Evolutionary conservation across 2,797 vertebrate species (phyloP).

Genomic region (Sebastes steindachneri): DNA sequence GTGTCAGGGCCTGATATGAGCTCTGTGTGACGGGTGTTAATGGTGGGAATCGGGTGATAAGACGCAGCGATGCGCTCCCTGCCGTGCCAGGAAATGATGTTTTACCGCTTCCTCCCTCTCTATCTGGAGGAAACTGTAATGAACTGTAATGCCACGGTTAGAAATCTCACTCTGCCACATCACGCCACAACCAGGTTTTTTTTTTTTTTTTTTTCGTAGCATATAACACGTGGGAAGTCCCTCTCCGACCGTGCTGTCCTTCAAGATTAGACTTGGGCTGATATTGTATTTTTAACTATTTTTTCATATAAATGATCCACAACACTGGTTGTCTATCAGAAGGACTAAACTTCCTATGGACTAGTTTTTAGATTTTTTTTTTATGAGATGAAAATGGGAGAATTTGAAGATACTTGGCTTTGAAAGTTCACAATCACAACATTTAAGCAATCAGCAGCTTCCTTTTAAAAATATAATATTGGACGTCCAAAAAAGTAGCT

Average conservation of each 20-base stretch:
- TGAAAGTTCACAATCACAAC: conserved; percentile 45
- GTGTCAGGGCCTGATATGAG: conserved; percentile 53
- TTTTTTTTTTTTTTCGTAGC: background rate
- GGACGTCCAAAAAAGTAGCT: conserved; percentile 8
- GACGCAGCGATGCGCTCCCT: conserved; percentile 4
- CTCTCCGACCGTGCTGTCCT: background rate
- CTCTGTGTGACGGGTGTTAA: conserved; percentile 38
- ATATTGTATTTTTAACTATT: background rate
- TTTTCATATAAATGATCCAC: conserved; percentile 3
- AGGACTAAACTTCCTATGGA: background rate
- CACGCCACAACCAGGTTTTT: background rate
- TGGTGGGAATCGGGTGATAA: conserved; percentile 45
- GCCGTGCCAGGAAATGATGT: conserved; percentile 48
- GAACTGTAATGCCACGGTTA: conserved; percentile 24
- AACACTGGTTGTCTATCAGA: background rate
- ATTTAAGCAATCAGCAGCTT: conserved; percentile 50
- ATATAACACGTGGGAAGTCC: background rate
- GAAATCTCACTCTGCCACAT: conserved; percentile 42
- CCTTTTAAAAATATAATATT: conserved; percentile 36
- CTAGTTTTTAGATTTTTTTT: background rate
- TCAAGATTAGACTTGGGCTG: background rate
- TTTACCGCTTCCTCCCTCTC: conserved; percentile 33
- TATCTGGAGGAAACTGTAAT: conserved; percentile 22
- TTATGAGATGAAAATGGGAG: background rate
- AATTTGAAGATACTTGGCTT: conserved; percentile 41